Evolutionary conservation across 2,888 invertebrate genomes (phyloP).

Genomic region (Drosophila gaucha): DNA sequence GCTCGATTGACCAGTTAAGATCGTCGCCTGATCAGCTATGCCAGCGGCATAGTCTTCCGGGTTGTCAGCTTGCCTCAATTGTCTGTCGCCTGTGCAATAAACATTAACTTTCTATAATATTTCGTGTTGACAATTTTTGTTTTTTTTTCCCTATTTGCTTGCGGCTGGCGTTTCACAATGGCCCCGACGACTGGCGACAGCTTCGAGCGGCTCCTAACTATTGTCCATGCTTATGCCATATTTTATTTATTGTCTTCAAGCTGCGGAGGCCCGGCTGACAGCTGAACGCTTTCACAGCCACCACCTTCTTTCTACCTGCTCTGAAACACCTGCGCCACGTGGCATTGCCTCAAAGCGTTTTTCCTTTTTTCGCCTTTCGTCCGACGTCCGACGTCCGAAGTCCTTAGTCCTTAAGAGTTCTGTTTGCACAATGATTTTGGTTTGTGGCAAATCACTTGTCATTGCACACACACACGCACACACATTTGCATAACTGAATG

Average conservation of each 20-base stretch:
- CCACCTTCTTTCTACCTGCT: too few species aligned
- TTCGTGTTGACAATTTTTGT: too few species aligned
- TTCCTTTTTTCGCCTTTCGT: too few species aligned
- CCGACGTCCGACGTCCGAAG: too few species aligned
- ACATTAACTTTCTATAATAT: neutral
- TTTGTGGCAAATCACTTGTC: too few species aligned
- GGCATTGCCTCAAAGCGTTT: too few species aligned
- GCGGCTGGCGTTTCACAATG: neutral
- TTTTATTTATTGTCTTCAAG: slow-evolving; percentile 30
- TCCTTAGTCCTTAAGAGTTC: too few species aligned
- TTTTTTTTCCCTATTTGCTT: neutral
- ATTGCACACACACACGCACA: too few species aligned
- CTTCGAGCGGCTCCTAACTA: neutral
- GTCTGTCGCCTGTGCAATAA: neutral
- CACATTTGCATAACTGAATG: too few species aligned
- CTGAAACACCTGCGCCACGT: too few species aligned
- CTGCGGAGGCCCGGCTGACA: slow-evolving; percentile 20
- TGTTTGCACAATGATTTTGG: too few species aligned
- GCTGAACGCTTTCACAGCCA: slow-evolving; percentile 41
- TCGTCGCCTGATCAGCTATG: slow-evolving; percentile 9
- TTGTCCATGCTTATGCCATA: slow-evolving; percentile 1
- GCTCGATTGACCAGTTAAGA: slow-evolving; percentile 7
- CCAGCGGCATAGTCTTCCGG: slow-evolving; percentile 37
- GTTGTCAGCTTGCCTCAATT: slow-evolving; percentile 2
- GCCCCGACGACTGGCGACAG: slow-evolving; percentile 9